Conservation (phyloP, 2,113 vertebrate genomes). For the Garra rufa region DNA sequence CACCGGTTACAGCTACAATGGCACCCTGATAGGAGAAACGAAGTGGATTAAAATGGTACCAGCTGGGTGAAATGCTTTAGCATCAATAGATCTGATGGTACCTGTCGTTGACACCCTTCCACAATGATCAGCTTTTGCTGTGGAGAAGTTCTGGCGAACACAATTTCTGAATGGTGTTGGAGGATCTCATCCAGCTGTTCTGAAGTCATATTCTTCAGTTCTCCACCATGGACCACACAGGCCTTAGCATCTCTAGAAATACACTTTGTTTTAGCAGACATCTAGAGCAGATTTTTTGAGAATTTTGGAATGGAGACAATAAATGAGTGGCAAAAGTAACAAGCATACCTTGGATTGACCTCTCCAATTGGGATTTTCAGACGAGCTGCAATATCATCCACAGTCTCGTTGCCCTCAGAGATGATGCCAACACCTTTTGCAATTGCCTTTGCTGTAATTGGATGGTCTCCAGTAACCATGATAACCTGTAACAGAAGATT, state of each 20-base stretch:
- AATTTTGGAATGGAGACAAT: background rate
- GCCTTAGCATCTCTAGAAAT: slow-evolving; percentile 87
- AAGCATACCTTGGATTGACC: slow-evolving; percentile 85
- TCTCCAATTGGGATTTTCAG: slow-evolving; percentile 87
- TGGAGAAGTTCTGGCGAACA: slow-evolving; percentile 90
- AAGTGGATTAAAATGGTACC: background rate
- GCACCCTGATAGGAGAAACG: slow-evolving; percentile 77
- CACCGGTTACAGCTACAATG: slow-evolving; percentile 91
- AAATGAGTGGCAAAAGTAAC: background rate
- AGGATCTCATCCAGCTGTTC: slow-evolving; percentile 85
- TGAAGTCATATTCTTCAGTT: slow-evolving; percentile 84
- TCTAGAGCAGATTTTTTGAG: background rate
- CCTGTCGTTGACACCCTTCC: slow-evolving; percentile 93
- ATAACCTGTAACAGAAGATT: slow-evolving; percentile 78
- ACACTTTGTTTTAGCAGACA: slow-evolving; percentile 3
- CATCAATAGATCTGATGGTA: slow-evolving; percentile 45
- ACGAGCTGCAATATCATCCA: slow-evolving; percentile 89
- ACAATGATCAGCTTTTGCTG: slow-evolving; percentile 95
- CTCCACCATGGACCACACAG: slow-evolving; percentile 86
- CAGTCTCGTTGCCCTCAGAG: slow-evolving; percentile 90
- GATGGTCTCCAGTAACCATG: slow-evolving; percentile 94
- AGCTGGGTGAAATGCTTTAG: background rate
- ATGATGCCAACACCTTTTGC: slow-evolving; percentile 94
- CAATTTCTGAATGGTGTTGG: slow-evolving; percentile 86
- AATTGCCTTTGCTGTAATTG: slow-evolving; percentile 94